phyloP scores from a whole-genome alignment of 2,888 invertebrate genomes.

The Tetrapedia diversipes region DNA sequence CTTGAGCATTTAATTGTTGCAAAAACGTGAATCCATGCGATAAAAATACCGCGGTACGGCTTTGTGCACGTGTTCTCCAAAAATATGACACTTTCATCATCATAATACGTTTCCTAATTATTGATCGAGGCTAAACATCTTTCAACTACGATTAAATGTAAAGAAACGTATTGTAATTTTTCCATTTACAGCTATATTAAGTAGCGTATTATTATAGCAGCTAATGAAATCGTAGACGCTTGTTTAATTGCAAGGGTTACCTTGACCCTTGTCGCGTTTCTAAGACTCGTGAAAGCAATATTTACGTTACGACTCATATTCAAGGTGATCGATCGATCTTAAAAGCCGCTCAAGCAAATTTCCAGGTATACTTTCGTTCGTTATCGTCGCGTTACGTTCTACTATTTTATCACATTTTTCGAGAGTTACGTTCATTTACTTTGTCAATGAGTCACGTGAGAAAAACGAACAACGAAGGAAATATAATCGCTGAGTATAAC shows the following conservation, averaged over 20 bases:
- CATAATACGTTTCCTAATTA: conserved; percentile 34
- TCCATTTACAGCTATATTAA: too few relatives aligned
- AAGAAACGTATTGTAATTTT: background rate
- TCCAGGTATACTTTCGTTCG: conserved; percentile 28
- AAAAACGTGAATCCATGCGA: conserved; percentile 37
- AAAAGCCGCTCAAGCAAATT: conserved; percentile 16
- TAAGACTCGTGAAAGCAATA: conserved; percentile 6
- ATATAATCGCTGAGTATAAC: background rate
- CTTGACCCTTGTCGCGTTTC: conserved; percentile 11
- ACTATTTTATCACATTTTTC: conserved; percentile 11
- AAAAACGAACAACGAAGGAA: conserved; percentile 32
- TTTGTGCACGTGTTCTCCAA: conserved; percentile 57
- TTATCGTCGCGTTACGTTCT: conserved; percentile 16
- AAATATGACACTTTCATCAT: conserved; percentile 60
- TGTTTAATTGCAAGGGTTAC: conserved; percentile 1
- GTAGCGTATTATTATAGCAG: background rate
- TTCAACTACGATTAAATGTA: background rate
- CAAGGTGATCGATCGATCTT: conserved; percentile 15
- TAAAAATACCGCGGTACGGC: conserved; percentile 51
- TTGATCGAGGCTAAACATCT: conserved; percentile 24
- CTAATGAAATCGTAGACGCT: background rate
- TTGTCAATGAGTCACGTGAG: conserved; percentile 43
- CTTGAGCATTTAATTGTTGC: conserved; percentile 20
- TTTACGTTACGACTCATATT: conserved; percentile 15
- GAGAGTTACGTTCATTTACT: conserved; percentile 30